Evolutionary conservation across 2,797 vertebrate species (phyloP).

Genomic region (Rhinichthys osculus): DNA sequence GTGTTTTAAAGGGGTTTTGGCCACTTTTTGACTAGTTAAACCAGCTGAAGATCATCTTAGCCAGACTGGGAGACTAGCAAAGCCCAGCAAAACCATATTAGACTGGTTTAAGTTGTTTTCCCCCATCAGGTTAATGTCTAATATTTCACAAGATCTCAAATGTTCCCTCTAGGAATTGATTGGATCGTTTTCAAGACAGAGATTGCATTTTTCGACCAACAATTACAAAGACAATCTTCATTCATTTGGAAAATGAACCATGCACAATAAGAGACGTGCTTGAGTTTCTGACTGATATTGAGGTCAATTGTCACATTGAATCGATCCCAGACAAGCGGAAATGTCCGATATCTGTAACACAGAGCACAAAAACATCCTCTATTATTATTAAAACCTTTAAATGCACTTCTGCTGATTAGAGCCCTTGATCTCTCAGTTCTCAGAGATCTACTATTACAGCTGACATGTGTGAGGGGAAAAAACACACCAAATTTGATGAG

Average conservation of each 20-base stretch:
- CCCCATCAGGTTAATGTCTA: not conserved
- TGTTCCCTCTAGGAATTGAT: not conserved
- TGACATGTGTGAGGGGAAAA: not conserved
- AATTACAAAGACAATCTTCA: not conserved
- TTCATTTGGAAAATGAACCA: not conserved
- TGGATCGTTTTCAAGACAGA: no score
- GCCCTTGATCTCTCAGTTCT: constrained; percentile 14
- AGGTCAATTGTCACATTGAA: not conserved
- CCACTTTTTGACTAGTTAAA: not conserved
- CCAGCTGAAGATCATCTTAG: not conserved
- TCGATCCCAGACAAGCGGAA: not conserved
- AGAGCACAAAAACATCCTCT: not conserved
- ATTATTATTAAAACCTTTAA: constrained; percentile 15
- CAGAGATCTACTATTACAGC: constrained; percentile 34
- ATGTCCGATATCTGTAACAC: not conserved
- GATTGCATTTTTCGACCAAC: not conserved
- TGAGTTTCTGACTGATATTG: constrained; percentile 22
- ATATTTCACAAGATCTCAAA: not conserved
- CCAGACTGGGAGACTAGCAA: not conserved
- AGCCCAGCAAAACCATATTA: not conserved
- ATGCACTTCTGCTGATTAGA: constrained; percentile 6
- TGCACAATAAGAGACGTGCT: not conserved
- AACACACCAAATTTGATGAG: not conserved
- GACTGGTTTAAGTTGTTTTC: not conserved
- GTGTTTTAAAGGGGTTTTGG: not conserved